Base-by-base conservation (phyloP, 2,888 invertebrate species). In the Xestoiulus laeticollis region DNA sequence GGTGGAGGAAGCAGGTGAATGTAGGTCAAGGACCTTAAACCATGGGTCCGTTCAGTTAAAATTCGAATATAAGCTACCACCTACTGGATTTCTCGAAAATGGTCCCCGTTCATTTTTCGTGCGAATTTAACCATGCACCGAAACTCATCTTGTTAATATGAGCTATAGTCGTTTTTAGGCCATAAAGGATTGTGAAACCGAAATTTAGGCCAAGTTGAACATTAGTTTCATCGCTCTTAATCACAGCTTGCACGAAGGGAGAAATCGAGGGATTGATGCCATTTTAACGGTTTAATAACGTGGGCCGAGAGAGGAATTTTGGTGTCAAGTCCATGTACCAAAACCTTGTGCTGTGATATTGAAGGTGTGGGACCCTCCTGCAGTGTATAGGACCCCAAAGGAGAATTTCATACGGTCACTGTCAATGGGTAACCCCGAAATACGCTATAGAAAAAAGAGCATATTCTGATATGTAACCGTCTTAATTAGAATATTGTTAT, bases 201-300 rank as follows among this genome's bases (percentile, higher is more conserved):
- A 78, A 30, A 78, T 78, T 26, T 78, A 78, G 78, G 78, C 78
- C 78, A 78, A 78, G 78, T 78, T 78, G 78, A 78, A 78, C 78
- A 78, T 78, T 78, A 78, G 78, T 78, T 78, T 78, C 78, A 78
- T 78, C 78, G 78, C 78, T 30, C 78, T 78, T 68, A 78, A 78
- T 78, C 78, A 14, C 78, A 16, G 78, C 30, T 78, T 78, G 30
- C 30, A 26, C 78, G 30, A 30, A 26, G 78, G n/a, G n/a, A 78
- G 14, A 78, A 59, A 22, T 30, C 30, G 30, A 0, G 78, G 26
- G 78, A 78, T 78, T 78, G 78, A 78, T 78, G 78, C 78, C 78
- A 16, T 78, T 78, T 78, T 78, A 78, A 78, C 78, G 30, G 78
- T 78, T 30, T 78, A 30, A 78, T 78, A 48, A 78, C 78, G 78